phyloP scores from a whole-genome alignment of 2,113 vertebrate genomes.

The Osmerus mordax region DNA sequence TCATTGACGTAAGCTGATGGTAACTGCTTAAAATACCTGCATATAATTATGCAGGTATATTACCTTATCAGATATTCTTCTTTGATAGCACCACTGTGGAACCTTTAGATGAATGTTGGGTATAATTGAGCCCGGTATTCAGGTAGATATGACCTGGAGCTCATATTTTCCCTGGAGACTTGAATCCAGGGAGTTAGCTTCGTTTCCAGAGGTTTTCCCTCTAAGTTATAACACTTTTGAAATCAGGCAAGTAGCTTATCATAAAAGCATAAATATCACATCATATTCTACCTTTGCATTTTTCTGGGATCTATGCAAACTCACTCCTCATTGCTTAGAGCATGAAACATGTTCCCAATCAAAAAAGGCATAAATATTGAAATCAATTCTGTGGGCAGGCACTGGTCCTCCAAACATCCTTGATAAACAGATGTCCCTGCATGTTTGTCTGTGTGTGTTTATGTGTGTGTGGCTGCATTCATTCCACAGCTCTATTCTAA shows the following conservation, averaged over 20 bases:
- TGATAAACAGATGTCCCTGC: neutral
- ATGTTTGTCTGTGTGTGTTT: neutral
- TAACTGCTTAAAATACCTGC: neutral
- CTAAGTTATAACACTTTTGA: neutral
- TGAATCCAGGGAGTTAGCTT: neutral
- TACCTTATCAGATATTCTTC: neutral
- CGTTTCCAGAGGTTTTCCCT: slow-evolving; percentile 24
- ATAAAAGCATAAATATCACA: too few relatives aligned
- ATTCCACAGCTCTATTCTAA: slow-evolving; percentile 23
- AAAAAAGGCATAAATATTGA: too few relatives aligned
- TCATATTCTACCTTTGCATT: too few relatives aligned
- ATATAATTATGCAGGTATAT: too few relatives aligned
- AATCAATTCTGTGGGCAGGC: too few relatives aligned
- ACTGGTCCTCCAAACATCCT: neutral
- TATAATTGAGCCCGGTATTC: slow-evolving; percentile 22
- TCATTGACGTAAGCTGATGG: too few relatives aligned
- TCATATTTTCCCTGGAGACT: slow-evolving; percentile 21
- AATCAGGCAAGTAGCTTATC: too few relatives aligned
- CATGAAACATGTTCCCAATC: too few relatives aligned
- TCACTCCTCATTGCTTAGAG: too few relatives aligned
- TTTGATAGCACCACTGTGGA: slow-evolving; percentile 3
- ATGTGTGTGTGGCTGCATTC: neutral
- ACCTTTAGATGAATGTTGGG: slow-evolving; percentile 5
- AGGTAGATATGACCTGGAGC: neutral
- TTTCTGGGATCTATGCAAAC: too few relatives aligned